A percentile compares a stretch with the other conserved stretches of the same genome.
Evolutionary conservation across 2,888 invertebrate genomes (phyloP).

Genomic region (Drosophila acutilabella): DNA sequence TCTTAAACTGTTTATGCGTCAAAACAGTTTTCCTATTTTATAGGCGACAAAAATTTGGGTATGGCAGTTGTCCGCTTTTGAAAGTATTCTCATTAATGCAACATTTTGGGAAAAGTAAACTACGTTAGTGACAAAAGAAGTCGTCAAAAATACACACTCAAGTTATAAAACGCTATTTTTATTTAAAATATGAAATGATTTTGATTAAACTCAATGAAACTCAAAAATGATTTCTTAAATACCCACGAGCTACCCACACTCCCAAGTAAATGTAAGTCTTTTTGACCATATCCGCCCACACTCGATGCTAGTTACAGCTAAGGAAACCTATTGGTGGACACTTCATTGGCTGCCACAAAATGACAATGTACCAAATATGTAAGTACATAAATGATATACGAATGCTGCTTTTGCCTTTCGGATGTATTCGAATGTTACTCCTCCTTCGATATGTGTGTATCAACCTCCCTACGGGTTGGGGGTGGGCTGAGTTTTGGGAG

Average conservation of each 20-base stretch:
- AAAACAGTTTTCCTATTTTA: too few relatives aligned
- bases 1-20: too few relatives aligned
- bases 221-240: too few relatives aligned
- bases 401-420: slow-evolving; percentile 12
- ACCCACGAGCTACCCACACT: background rate
- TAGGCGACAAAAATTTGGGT: too few relatives aligned
- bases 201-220: too few relatives aligned
- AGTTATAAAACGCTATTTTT: too few relatives aligned
- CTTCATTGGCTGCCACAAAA: slow-evolving; percentile 60
- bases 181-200: too few relatives aligned
- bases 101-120: too few relatives aligned
- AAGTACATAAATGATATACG: slow-evolving; percentile 39
- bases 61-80: too few relatives aligned
- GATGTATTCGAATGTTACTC: slow-evolving; percentile 27
- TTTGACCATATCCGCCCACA: slow-evolving; percentile 41
- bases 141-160: too few relatives aligned
- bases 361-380: slow-evolving; percentile 55
- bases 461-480: background rate
- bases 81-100: too few relatives aligned
- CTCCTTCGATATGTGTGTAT: slow-evolving; percentile 5
- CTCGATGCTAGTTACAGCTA: slow-evolving; percentile 30
- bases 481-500: slow-evolving; percentile 1
- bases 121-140: too few relatives aligned
- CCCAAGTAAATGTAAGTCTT: background rate
- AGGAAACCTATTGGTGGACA: slow-evolving; percentile 69